Evolutionary conservation across 1,140 invertebrate genomes (phyloP), one percentile per base, ranked within the genome.

Genomic region (Colletes latitarsis): DNA sequence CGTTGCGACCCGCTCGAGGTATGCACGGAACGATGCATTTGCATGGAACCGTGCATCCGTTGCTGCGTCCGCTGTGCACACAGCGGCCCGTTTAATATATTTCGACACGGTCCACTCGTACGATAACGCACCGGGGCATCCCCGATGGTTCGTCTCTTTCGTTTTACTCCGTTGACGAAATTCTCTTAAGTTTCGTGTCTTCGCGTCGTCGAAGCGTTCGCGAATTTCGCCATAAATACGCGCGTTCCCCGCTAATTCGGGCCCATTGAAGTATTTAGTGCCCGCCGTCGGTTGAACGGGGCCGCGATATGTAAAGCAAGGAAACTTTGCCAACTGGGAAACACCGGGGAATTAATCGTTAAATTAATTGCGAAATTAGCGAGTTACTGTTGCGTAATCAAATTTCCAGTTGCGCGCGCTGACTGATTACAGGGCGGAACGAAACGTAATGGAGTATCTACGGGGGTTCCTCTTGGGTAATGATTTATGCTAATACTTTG

Each of bases 91-190:
- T 30, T 69, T 75, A 83, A 83, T 79, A 83, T 83, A 84, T 79
- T 79, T 83, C 77, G 58, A 83, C 62, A 60, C 80, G 75, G 63
- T 52, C 58, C 58, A 64, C 73, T 57, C 80, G 66, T 64, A 82
- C 80, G 77, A n/a, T 79, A 73, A 82, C 52, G 62, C 69, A 1
- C 55, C 78, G 67, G 82, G 30, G 66, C 77, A 60, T 75, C 63
- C 82, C 71, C 82, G 71, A 83, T 74, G 74, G 69, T 84, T 73
- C 64, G 75, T 84, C 81, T 78, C 75, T 83, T 69, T 78, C 74
- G 74, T 83, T 83, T 69, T 67, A 53, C 60, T 21, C 75, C 19
- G 4, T 41, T 8, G 6, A 41, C 49, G 62, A 55, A 67, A 67
- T 43, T 68, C 53, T 12, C 19, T 14, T 8, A 1, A 5, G 14